phyloP scores from a whole-genome alignment of 2,888 invertebrate genomes.

The Euzetes globulus region DNA sequence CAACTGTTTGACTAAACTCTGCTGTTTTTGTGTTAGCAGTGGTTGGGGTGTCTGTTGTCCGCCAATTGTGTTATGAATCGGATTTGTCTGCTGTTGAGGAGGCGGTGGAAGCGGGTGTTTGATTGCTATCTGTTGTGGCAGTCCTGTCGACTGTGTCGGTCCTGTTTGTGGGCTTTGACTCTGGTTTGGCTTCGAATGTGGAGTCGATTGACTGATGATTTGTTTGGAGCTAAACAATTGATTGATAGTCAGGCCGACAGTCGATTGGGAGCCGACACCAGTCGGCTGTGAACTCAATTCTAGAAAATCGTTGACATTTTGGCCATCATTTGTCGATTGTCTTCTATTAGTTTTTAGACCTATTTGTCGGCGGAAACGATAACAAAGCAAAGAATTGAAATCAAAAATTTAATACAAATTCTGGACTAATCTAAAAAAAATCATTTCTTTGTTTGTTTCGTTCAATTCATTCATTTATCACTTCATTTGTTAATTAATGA shows the following conservation, averaged over 20 bases:
- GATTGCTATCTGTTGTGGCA: not conserved
- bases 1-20: not conserved
- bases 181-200: slow-evolving; percentile 20
- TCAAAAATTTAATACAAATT: not conserved
- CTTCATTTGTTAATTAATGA: not conserved
- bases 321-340: not conserved
- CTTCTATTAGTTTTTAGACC: not conserved
- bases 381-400: not conserved
- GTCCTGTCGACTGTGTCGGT: not conserved
- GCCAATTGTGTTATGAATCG: too few relatives aligned
- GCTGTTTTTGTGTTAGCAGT: not conserved
- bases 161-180: slow-evolving; percentile 8
- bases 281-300: slow-evolving; percentile 30
- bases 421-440: not conserved
- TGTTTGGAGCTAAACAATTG: slow-evolving; percentile 5
- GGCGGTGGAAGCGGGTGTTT: not conserved
- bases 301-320: slow-evolving; percentile 17
- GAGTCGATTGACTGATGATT: not conserved
- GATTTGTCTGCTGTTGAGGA: too few relatives aligned
- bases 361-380: not conserved
- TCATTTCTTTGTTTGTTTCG: not conserved
- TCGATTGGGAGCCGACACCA: not conserved
- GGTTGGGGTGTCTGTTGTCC: not conserved
- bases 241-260: not conserved
- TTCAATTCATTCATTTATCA: not conserved